These are phyloP conservation scores for Arothron firmamentum DNA, from an alignment of 2,113 vertebrate species.

Conservation along the genomic window DNA sequence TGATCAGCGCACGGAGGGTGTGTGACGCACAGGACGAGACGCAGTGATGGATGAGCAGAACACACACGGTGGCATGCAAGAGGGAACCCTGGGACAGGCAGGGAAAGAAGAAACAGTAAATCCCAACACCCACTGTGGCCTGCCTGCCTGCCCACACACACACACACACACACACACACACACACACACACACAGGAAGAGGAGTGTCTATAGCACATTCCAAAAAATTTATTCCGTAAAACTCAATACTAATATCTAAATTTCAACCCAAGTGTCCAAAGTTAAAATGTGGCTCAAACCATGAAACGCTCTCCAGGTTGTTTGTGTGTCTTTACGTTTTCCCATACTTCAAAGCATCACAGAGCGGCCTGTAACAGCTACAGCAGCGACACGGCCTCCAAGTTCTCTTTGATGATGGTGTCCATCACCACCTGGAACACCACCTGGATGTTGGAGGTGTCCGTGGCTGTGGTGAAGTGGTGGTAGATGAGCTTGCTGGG, in stretches of 20 bases:
- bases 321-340: neutral
- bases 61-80: constrained; percentile 39
- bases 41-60: constrained; percentile 48
- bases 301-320: too few species aligned
- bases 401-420: constrained; percentile 77
- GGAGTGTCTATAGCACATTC: neutral
- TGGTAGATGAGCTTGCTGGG: constrained; percentile 74
- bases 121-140: constrained; percentile 20
- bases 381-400: constrained; percentile 75
- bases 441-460: constrained; percentile 78
- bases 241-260: too few species aligned
- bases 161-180: constrained; percentile 1
- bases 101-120: constrained; percentile 42
- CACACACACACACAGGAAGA: neutral
- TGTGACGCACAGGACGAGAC: constrained; percentile 13
- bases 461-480: constrained; percentile 79
- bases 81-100: constrained; percentile 8
- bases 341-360: neutral
- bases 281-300: too few species aligned
- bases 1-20: constrained; percentile 23
- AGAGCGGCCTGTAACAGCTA: constrained; percentile 31
- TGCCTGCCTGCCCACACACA: constrained; percentile 17
- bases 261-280: too few species aligned
- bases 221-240: neutral
- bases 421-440: constrained; percentile 82